A percentile compares a stretch with the other conserved stretches of the same genome.
These are phyloP conservation scores for Tetraneura akinire DNA, from an alignment of 1,140 invertebrate species.

Conservation along the genomic window DNA sequence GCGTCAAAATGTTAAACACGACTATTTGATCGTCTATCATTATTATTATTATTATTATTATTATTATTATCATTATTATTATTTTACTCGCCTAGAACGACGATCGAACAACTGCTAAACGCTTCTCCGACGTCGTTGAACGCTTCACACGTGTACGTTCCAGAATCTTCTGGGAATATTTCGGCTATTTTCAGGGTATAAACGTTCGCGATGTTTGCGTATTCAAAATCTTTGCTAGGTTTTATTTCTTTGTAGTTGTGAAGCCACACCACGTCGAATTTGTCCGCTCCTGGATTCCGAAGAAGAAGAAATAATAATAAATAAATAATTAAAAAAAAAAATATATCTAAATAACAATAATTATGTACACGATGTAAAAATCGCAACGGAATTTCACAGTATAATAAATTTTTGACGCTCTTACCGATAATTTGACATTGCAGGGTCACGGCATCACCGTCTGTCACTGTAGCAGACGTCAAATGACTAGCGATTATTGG, in stretches of 20 bases:
- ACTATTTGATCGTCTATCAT: too few species aligned
- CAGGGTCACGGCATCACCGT: conserved; percentile 82
- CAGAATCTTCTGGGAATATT: conserved; percentile 91
- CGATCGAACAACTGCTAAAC: conserved; percentile 85
- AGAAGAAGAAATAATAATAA: not conserved
- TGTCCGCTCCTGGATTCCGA: conserved; percentile 66
- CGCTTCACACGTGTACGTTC: conserved; percentile 93
- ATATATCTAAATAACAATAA: too few species aligned
- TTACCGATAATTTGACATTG: conserved; percentile 80
- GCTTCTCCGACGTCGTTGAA: conserved; percentile 94
- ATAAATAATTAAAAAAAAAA: too few species aligned
- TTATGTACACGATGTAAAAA: too few species aligned
- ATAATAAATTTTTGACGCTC: too few species aligned
- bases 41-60: too few species aligned
- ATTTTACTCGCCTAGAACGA: conserved; percentile 68
- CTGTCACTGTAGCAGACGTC: conserved; percentile 75
- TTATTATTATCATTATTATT: too few species aligned
- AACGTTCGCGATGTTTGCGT: conserved; percentile 84
- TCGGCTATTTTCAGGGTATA: conserved; percentile 89
- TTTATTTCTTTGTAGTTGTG: conserved; percentile 97
- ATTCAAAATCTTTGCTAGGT: conserved; percentile 93
- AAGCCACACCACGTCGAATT: conserved; percentile 92
- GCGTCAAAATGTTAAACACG: too few species aligned
- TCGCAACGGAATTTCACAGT: too few species aligned
- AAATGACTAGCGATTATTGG: conserved; percentile 84